phyloP scores from a whole-genome alignment of 2,113 vertebrate species.

The Myanophis thanlyinensis region DNA sequence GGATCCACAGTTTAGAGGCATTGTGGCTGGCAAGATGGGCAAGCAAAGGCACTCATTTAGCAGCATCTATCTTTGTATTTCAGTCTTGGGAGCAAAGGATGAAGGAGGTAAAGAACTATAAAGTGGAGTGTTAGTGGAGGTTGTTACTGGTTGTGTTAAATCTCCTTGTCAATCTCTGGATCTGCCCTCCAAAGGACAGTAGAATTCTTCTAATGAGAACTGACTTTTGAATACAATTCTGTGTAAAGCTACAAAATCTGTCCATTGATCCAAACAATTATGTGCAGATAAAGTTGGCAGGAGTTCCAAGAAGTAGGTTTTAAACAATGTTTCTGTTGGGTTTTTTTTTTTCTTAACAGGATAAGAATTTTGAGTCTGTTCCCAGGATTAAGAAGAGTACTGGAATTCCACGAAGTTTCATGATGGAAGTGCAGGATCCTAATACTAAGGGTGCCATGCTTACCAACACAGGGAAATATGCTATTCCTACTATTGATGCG shows the following conservation, averaged over 20 bases:
- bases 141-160: not conserved
- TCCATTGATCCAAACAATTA: not conserved
- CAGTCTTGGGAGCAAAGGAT: not conserved
- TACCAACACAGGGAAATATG: slow-evolving; percentile 93
- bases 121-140: not conserved
- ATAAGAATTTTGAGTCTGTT: slow-evolving; percentile 88
- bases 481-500: slow-evolving; percentile 94
- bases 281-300: not conserved
- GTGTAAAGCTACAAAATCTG: not conserved
- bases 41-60: not conserved
- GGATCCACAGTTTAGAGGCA: not conserved
- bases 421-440: slow-evolving; percentile 96
- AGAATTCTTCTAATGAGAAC: not conserved
- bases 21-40: not conserved
- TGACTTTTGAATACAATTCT: not conserved
- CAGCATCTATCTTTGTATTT: not conserved
- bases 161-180: not conserved
- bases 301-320: not conserved
- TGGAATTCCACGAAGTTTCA: slow-evolving; percentile 95
- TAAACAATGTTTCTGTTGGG: slow-evolving; percentile 2
- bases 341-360: slow-evolving; percentile 70
- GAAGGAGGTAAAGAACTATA: not conserved
- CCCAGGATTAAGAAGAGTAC: slow-evolving; percentile 94
- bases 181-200: not conserved
- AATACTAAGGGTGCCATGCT: slow-evolving; percentile 96